Evolutionary conservation across 2,113 vertebrate genomes (phyloP).

Genomic region (Bos taurus): DNA sequence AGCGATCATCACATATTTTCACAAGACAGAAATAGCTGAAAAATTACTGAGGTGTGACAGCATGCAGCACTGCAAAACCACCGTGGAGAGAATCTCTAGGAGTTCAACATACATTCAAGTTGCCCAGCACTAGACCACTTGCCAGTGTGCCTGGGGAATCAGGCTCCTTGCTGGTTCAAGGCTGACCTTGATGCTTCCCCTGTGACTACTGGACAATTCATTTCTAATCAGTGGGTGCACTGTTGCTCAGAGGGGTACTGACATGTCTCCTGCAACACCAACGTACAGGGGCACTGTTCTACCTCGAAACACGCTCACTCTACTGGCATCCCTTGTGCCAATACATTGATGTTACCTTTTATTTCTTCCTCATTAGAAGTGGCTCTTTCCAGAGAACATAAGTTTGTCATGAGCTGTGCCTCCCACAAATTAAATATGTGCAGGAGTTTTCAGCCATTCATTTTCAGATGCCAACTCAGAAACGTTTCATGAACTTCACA

Average conservation of each 20-base stretch:
- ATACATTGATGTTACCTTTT: background rate
- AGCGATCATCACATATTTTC: background rate
- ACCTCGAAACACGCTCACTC: fast-evolving
- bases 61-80: background rate
- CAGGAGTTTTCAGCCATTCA: background rate
- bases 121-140: background rate
- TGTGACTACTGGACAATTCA: background rate
- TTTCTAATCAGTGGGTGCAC: background rate
- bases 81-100: background rate
- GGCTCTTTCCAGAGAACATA: background rate
- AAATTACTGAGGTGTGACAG: background rate
- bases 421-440: background rate
- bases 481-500: fast-evolving
- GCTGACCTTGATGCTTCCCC: background rate
- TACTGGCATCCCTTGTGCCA: background rate
- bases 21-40: background rate
- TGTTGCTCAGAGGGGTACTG: background rate
- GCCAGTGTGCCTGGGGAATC: background rate
- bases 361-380: background rate
- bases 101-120: background rate
- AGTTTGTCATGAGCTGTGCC: background rate
- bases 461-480: background rate
- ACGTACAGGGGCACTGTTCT: background rate
- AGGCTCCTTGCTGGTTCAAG: background rate
- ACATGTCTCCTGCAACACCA: background rate